phyloP scores from a whole-genome alignment of 2,113 vertebrate species.

The Globicephala melas region DNA sequence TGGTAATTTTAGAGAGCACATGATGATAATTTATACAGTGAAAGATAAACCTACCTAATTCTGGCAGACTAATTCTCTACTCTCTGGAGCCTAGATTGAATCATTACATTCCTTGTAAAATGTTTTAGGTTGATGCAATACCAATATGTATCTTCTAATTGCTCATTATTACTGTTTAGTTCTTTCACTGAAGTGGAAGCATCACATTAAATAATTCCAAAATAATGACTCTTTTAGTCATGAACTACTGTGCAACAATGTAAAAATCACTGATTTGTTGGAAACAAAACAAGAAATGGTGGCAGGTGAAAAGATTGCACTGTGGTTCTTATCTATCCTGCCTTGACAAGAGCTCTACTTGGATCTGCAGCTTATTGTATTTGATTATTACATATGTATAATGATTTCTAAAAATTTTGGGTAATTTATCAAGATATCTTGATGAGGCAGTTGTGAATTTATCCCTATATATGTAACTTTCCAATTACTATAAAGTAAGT shows the following conservation, averaged over 20 bases:
- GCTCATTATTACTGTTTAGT: slow-evolving; percentile 39
- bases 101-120: background rate
- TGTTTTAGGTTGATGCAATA: slow-evolving; percentile 34
- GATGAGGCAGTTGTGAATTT: slow-evolving; percentile 20
- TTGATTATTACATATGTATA: background rate
- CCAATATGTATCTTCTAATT: slow-evolving; percentile 16
- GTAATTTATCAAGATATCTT: background rate
- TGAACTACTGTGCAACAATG: background rate
- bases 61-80: slow-evolving; percentile 36
- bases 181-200: background rate
- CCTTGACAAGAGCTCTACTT: background rate
- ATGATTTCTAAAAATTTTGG: background rate
- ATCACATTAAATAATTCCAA: slow-evolving; percentile 28
- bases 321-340: background rate
- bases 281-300: background rate
- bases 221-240: background rate
- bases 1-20: background rate
- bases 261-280: background rate
- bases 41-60: background rate
- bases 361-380: background rate
- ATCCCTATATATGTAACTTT: background rate
- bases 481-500: background rate
- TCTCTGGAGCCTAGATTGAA: background rate
- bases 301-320: background rate
- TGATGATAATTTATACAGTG: background rate